Base-by-base conservation (phyloP, 2,888 invertebrate species). In the Drosophila prostipennis region DNA sequence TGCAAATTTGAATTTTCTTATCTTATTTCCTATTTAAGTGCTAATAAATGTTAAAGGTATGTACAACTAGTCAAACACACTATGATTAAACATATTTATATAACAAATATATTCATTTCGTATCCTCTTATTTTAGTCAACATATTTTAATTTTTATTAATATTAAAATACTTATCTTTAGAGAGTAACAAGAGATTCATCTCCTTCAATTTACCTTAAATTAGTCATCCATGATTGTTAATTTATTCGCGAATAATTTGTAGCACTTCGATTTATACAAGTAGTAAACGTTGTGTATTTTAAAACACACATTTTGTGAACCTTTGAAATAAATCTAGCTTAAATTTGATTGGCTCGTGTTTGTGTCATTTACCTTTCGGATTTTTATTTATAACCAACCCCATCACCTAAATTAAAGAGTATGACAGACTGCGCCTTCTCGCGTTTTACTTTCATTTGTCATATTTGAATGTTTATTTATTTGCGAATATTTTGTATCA, bases 381-480 rank as follows among this genome's bases (percentile, higher is more conserved):
- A 6, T 32, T 23, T 23, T 48, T 36, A 43, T 16, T 51, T 37
- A 3, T 10, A 16, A 3, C 68, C 43, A 36, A 37, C 19, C 43
- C 23, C 37, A 32, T 16, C 40, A n/a, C 10, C 8, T 16, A 19
- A n/a, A 58, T 58, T 40, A 48, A 52, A 53, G 68, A 45, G 68
- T 59, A 68, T 68, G 37, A 45, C 16, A 49, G 43, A 65, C 48
- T 34, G 43, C 16, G 72, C 32, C 61, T 36, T 61, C 64, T 58
- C 57, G 54, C 69, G 40, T 74, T 79, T 79, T 73, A 65, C 68
- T 58, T 65, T 68, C 59, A 54, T 51, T 48, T 72, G 57, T 67
- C 64, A 55, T 74, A 59, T 72, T 74, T 73, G 78, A 72, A 71
- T 79, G 82, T 79, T 85, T 79, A 71, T 74, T 87, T 85, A 68